Percentiles rank a stretch among this genome's conserved stretches.
Conservation (phyloP, 2,113 vertebrate species). For the Pangasianodon gigas region DNA sequence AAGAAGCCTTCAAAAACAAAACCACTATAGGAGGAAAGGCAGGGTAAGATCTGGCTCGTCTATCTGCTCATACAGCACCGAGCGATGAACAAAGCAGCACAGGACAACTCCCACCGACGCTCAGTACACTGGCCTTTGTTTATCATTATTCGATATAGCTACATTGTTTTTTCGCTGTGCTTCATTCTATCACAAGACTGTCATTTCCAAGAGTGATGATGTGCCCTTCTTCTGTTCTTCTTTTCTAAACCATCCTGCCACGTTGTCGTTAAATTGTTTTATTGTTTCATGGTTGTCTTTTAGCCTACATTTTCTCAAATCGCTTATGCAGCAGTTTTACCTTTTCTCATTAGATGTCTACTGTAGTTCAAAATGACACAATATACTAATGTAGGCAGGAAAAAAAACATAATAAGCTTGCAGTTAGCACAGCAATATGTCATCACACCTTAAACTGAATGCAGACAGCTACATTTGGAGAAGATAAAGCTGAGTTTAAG, state of each 20-base stretch:
- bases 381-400: background rate
- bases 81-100: constrained; percentile 32
- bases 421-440: background rate
- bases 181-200: background rate
- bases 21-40: background rate
- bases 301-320: constrained; percentile 5
- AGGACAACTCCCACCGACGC: constrained; percentile 19
- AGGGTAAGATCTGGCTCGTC: constrained; percentile 16
- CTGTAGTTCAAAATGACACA: constrained; percentile 23
- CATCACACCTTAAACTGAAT: background rate
- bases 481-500: background rate
- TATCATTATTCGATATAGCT: constrained; percentile 20
- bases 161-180: background rate
- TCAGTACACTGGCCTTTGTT: constrained; percentile 31
- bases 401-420: background rate
- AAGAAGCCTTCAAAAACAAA: constrained; percentile 15
- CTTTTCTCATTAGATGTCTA: constrained; percentile 12
- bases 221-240: background rate
- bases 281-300: background rate
- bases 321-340: constrained; percentile 7
- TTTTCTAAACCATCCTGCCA: constrained; percentile 11
- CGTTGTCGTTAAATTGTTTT: background rate
- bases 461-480: background rate
- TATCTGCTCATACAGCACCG: background rate
- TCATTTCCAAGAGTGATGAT: background rate